A percentile compares a stretch with the other conserved stretches of the same genome.
phyloP scores from a whole-genome alignment of 2,797 vertebrate species.

The Sebastes trivittatus region DNA sequence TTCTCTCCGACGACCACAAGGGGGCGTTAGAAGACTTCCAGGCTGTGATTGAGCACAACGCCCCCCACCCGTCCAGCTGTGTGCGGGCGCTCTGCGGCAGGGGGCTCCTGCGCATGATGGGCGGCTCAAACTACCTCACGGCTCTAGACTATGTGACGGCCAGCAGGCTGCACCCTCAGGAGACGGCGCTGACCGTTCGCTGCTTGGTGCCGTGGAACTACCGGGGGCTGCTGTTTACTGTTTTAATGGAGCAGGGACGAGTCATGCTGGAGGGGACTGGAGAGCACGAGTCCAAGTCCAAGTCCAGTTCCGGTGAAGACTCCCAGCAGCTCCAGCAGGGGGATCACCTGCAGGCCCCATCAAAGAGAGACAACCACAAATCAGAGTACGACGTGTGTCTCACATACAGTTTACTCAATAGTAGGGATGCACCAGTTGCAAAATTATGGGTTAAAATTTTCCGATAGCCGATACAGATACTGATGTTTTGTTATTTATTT shows the following conservation, averaged over 20 bases:
- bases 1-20: conserved; percentile 81
- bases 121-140: conserved; percentile 85
- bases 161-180: conserved; percentile 86
- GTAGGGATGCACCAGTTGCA: too few species aligned
- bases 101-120: conserved; percentile 88
- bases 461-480: too few species aligned
- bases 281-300: conserved; percentile 25
- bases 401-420: neutral
- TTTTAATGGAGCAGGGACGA: conserved; percentile 91
- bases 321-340: conserved; percentile 30
- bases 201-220: conserved; percentile 95
- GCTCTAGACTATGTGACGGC: conserved; percentile 94
- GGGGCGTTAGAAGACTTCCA: conserved; percentile 91
- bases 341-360: conserved; percentile 19
- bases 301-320: conserved; percentile 20
- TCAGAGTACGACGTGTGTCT: conserved; percentile 77
- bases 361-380: conserved; percentile 63
- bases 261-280: conserved; percentile 84
- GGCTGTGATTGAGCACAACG: conserved; percentile 86
- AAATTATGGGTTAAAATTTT: too few species aligned
- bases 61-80: conserved; percentile 90
- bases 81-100: conserved; percentile 93
- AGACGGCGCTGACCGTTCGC: conserved; percentile 87
- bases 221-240: conserved; percentile 88
- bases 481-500: too few species aligned